A percentile compares a stretch with the other conserved stretches of the same genome.
Evolutionary conservation across 2,888 invertebrate genomes (phyloP).

Genomic region (Plemyria rubiginata): DNA sequence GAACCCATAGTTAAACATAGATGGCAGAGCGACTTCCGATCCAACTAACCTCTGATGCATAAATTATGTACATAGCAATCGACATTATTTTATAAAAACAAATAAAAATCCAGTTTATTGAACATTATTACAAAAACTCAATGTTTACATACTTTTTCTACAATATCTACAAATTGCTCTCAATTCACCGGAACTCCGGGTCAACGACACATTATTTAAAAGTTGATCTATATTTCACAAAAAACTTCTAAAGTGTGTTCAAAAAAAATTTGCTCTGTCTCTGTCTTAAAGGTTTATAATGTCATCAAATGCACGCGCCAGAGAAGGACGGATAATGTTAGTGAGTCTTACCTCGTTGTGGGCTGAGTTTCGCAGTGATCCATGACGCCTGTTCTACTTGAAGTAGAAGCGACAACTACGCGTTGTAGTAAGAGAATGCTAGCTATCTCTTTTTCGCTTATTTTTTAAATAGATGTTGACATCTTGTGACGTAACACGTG

Average conservation of each 20-base stretch:
- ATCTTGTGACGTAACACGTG: conserved; percentile 62
- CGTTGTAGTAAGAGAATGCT: conserved; percentile 43
- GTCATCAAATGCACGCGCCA: conserved; percentile 37
- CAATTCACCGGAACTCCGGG: conserved; percentile 58
- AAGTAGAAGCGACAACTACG: conserved; percentile 71
- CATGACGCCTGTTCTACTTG: conserved; percentile 76
- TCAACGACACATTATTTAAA: conserved; percentile 79
- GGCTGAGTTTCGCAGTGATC: conserved; percentile 76
- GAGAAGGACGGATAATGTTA: conserved; percentile 61
- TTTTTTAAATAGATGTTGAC: conserved; percentile 66
- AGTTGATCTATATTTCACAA: conserved; percentile 81
- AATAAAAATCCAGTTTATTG: not conserved
- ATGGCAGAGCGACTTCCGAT: too few species aligned
- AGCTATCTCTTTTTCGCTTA: conserved; percentile 61
- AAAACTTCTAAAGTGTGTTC: conserved; percentile 64
- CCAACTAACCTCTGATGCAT: too few species aligned
- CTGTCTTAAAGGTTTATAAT: conserved; percentile 44
- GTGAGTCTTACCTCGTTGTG: conserved; percentile 58
- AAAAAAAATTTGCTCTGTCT: conserved; percentile 60
- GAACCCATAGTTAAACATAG: too few species aligned
- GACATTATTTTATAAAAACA: not conserved
- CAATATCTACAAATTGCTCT: conserved; percentile 45
- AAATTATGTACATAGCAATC: too few species aligned
- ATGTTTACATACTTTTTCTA: conserved; percentile 42
- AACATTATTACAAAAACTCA: conserved; percentile 17